A percentile compares a stretch with the other conserved stretches of the same genome.
Conservation (phyloP, 2,797 vertebrate species). For the Argyrosomus regius region DNA sequence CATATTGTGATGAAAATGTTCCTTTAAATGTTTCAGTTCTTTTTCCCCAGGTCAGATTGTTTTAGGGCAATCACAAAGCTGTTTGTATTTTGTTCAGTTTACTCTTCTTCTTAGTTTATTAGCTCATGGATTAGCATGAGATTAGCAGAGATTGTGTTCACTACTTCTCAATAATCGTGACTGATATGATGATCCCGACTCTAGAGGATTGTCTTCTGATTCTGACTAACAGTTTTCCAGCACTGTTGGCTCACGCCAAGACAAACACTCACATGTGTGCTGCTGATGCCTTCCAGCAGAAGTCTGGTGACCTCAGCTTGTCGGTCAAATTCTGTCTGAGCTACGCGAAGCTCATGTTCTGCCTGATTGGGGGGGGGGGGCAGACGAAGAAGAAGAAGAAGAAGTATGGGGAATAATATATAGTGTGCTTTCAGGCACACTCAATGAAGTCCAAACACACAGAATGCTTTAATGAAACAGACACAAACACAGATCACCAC, state of each 20-base stretch:
- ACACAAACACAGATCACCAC: background rate
- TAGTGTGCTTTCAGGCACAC: no score
- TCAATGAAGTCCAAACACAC: fast-evolving
- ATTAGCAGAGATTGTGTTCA: background rate
- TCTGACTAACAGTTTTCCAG: conserved; percentile 8
- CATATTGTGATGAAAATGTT: background rate
- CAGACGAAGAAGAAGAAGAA: no score
- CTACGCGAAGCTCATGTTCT: conserved; percentile 93
- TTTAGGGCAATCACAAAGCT: no score
- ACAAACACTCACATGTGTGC: conserved; percentile 91
- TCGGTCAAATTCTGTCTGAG: conserved; percentile 96
- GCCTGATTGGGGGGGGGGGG: conserved; percentile 81
- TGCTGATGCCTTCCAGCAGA: conserved; percentile 95
- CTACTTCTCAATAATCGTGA: background rate
- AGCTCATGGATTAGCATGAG: no score
- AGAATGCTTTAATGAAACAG: background rate
- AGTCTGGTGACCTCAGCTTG: conserved; percentile 96
- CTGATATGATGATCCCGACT: no score
- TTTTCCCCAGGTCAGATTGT: background rate
- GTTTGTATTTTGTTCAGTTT: no score
- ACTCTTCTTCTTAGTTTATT: no score
- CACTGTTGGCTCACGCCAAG: background rate
- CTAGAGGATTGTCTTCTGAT: fast-evolving
- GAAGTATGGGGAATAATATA: no score
- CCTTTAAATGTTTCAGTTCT: background rate